Conservation (phyloP, 2,797 vertebrate genomes). For the Distichodus sexfasciatus region DNA sequence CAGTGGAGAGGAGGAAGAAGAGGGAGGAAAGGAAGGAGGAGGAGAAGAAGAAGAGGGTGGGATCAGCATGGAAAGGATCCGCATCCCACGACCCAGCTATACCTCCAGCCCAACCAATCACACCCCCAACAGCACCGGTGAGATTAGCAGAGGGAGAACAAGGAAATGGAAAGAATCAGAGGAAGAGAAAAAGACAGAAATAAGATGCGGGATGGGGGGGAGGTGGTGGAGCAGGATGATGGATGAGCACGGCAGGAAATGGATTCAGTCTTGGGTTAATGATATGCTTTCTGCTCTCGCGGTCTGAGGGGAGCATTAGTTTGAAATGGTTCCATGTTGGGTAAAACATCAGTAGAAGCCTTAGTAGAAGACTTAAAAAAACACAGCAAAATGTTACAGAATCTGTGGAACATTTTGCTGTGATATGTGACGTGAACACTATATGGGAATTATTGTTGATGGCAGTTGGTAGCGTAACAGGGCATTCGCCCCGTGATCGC, state of each 20-base stretch:
- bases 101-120: conserved; percentile 60
- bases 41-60: conserved; percentile 63
- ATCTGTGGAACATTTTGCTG: background rate
- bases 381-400: background rate
- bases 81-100: conserved; percentile 76
- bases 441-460: too few species aligned
- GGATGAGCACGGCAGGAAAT: conserved; percentile 40
- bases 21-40: conserved; percentile 61
- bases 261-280: conserved; percentile 18
- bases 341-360: background rate
- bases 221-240: conserved; percentile 9
- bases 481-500: too few species aligned
- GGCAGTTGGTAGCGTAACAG: too few species aligned
- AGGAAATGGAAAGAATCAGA: conserved; percentile 15
- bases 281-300: conserved; percentile 13
- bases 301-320: conserved; percentile 5
- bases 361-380: too few species aligned
- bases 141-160: conserved; percentile 37
- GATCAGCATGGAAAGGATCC: conserved; percentile 70
- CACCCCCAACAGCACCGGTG: conserved; percentile 69
- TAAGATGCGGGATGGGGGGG: conserved; percentile 3
- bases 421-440: too few species aligned
- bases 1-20: conserved; percentile 78
- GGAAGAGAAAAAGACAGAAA: conserved; percentile 5
- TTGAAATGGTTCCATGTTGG: background rate